Percentiles rank a stretch among this genome's conserved stretches.
Evolutionary conservation across 2,797 vertebrate species (phyloP).

Genomic region (Orientallactaga sibirica): DNA sequence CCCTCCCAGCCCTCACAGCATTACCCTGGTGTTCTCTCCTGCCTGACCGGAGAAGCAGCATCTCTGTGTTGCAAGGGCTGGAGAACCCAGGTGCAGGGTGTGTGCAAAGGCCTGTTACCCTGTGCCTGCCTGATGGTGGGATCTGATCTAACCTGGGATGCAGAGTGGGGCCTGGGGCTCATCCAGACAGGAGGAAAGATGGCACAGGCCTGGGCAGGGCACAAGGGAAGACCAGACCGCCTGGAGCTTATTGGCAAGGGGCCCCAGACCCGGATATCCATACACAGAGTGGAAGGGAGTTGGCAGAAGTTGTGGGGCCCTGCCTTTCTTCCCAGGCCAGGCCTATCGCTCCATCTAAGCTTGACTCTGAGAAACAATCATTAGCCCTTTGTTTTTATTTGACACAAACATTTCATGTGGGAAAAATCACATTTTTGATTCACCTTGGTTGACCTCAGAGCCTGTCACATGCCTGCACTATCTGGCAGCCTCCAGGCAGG

Average conservation of each 20-base stretch:
- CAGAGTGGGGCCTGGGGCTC: background rate
- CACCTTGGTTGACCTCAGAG: background rate
- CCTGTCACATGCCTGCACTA: rapidly evolving
- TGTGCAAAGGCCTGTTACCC: background rate
- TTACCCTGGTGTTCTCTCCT: background rate
- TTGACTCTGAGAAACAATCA: background rate
- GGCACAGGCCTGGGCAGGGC: background rate
- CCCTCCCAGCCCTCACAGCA: rapidly evolving
- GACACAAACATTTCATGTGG: background rate
- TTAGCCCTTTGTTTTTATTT: background rate
- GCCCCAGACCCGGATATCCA: background rate
- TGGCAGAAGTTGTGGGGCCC: rapidly evolving
- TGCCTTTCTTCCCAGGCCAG: background rate
- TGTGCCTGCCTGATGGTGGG: rapidly evolving
- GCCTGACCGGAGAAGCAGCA: background rate
- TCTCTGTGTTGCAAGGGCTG: background rate
- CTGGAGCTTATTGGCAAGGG: background rate
- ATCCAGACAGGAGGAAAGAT: rapidly evolving
- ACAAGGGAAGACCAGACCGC: rapidly evolving
- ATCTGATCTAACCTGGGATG: background rate
- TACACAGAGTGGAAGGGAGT: background rate
- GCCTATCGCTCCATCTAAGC: background rate
- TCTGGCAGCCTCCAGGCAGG: no score
- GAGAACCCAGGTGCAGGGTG: rapidly evolving
- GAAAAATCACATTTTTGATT: background rate